These are phyloP conservation scores for Idaea aversata DNA, from an alignment of 2,888 invertebrate species.

Conservation along the genomic window DNA sequence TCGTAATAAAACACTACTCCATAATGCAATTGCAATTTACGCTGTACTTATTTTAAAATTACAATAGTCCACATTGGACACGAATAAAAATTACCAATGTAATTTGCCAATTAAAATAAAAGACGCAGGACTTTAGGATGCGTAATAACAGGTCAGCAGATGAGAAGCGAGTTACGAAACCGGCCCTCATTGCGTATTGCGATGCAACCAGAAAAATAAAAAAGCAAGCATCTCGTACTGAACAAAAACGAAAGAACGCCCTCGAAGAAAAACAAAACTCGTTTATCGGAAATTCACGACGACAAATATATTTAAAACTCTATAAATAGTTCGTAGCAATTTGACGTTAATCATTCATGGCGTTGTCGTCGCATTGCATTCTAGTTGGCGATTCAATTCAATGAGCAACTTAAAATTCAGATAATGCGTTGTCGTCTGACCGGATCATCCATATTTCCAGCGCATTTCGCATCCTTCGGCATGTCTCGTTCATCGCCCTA, in stretches of 20 bases:
- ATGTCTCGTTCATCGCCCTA: constrained; percentile 40
- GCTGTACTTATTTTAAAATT: neutral
- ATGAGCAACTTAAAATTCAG: constrained; percentile 72
- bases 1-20: too few relatives aligned
- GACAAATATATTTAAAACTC: constrained; percentile 17
- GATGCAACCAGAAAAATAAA: constrained; percentile 24
- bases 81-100: constrained; percentile 34
- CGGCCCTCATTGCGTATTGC: constrained; percentile 59
- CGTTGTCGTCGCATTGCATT: constrained; percentile 55
- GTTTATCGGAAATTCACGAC: constrained; percentile 15
- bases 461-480: constrained; percentile 65
- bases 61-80: constrained; percentile 24
- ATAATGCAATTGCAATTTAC: too few relatives aligned
- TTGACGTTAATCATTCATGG: constrained; percentile 57
- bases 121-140: constrained; percentile 44
- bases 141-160: constrained; percentile 59
- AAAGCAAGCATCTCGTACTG: neutral
- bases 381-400: constrained; percentile 66
- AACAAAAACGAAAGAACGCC: neutral
- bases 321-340: constrained; percentile 29
- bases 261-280: constrained; percentile 2
- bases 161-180: constrained; percentile 52
- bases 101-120: constrained; percentile 46
- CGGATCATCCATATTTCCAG: constrained; percentile 69
- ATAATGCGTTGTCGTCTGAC: constrained; percentile 61